A percentile compares a stretch with the other conserved stretches of the same genome.
Evolutionary conservation across 2,113 vertebrate species (phyloP).

Genomic region (Crotalus helleri): DNA sequence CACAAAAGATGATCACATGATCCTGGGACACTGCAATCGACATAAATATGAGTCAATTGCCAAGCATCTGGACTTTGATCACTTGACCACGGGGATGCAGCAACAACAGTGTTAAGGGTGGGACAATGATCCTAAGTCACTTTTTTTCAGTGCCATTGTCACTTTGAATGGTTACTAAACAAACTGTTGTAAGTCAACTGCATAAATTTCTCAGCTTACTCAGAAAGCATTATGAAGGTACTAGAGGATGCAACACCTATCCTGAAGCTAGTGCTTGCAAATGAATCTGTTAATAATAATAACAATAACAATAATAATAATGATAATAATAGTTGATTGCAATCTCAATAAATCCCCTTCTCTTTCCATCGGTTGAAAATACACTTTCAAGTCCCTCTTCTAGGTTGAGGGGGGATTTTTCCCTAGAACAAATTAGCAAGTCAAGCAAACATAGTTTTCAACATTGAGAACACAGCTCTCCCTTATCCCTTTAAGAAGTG

Average conservation of each 20-base stretch:
- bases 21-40: neutral
- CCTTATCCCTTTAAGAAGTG: neutral
- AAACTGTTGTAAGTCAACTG: neutral
- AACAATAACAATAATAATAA: neutral
- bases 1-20: neutral
- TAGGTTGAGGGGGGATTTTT: neutral
- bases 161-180: neutral
- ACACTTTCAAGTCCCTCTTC: neutral
- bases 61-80: neutral
- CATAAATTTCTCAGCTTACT: neutral
- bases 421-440: neutral
- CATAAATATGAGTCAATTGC: neutral
- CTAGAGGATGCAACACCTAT: neutral
- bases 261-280: neutral
- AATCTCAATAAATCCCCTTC: neutral
- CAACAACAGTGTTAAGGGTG: too few relatives aligned
- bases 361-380: neutral
- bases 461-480: neutral
- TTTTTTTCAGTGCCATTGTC: neutral
- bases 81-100: rapidly evolving
- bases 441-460: neutral
- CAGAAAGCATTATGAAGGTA: neutral
- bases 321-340: neutral
- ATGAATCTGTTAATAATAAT: neutral
- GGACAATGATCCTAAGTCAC: neutral